Conservation (phyloP, 1,140 invertebrate genomes). For the Cydia fagiglandana region DNA sequence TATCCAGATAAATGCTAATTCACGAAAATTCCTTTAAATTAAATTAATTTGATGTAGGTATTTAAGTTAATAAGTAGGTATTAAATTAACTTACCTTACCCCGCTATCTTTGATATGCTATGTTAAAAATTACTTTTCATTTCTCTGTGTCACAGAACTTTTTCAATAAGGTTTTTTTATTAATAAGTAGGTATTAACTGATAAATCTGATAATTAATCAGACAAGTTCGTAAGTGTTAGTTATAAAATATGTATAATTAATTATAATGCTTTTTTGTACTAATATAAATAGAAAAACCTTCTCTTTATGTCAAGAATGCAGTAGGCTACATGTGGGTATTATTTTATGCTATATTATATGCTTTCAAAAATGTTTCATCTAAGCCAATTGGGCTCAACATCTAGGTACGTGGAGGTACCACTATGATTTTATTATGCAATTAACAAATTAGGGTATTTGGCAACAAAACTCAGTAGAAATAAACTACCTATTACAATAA, state of each 20-base stretch:
- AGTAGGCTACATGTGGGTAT: too few relatives aligned
- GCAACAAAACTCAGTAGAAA: background rate
- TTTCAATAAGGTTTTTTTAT: background rate
- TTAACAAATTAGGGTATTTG: too few relatives aligned
- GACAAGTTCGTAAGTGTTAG: background rate
- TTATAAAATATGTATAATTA: background rate
- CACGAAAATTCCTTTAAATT: conserved; percentile 12
- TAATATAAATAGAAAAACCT: too few relatives aligned
- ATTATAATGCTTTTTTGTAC: background rate
- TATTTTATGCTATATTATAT: too few relatives aligned
- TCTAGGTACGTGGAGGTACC: too few relatives aligned
- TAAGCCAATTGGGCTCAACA: too few relatives aligned
- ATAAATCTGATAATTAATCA: background rate
- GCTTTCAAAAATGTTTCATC: too few relatives aligned
- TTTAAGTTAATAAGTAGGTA: background rate
- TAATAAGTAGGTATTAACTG: background rate
- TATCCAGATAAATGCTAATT: conserved; percentile 29
- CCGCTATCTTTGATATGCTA: background rate
- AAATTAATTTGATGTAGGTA: conserved; percentile 1
- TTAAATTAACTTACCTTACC: background rate
- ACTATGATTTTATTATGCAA: too few relatives aligned
- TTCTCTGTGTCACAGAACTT: background rate
- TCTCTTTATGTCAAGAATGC: too few relatives aligned
- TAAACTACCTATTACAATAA: background rate
- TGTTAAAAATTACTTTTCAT: background rate